Evolutionary conservation across 2,113 vertebrate species (phyloP).

Genomic region (Cyphotilapia sp.): DNA sequence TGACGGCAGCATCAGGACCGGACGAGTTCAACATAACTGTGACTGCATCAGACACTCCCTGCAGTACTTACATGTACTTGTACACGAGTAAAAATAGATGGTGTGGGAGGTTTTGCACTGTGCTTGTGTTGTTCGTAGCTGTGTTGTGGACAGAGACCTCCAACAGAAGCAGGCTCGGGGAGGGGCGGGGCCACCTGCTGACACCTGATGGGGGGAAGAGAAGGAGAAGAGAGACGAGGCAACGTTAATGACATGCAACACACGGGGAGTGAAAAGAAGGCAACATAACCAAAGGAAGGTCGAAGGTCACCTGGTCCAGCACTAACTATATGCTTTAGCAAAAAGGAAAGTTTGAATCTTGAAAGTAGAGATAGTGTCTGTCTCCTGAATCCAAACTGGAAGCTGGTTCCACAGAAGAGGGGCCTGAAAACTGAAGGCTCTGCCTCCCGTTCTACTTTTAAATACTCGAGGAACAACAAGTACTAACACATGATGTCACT

Average conservation of each 20-base stretch:
- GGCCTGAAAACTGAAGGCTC: neutral
- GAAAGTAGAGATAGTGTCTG: neutral
- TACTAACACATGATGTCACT: neutral
- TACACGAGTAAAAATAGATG: neutral
- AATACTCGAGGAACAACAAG: neutral
- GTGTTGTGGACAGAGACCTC: neutral
- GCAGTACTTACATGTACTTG: neutral
- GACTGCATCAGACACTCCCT: neutral
- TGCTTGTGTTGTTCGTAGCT: neutral
- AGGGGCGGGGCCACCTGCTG: neutral
- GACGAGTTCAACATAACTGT: neutral
- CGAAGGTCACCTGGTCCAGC: neutral
- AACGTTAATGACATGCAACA: neutral
- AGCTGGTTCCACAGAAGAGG: neutral
- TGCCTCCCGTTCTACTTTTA: neutral
- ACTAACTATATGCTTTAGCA: neutral
- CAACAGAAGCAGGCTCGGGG: neutral
- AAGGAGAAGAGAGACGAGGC: neutral
- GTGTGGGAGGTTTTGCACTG: accelerated
- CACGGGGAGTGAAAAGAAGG: neutral
- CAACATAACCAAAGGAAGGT: neutral
- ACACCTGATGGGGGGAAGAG: neutral
- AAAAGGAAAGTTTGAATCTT: neutral
- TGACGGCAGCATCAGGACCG: neutral
- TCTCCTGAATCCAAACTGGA: neutral